These are phyloP conservation scores for Pilophorus perplexus DNA, from an alignment of 2,888 invertebrate species.

Conservation along the genomic window DNA sequence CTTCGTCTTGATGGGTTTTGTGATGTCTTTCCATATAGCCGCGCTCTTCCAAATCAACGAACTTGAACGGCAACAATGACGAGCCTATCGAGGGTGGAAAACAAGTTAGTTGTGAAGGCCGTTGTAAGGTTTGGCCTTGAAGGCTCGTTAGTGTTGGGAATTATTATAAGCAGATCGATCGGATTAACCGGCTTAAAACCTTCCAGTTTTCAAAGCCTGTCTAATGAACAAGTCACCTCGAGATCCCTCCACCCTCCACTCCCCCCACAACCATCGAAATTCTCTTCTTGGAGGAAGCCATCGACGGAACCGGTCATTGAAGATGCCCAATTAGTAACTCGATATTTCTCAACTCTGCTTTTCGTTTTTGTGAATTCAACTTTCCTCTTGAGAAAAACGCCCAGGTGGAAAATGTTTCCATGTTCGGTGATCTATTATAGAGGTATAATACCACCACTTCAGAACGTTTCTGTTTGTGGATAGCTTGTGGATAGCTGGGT, in stretches of 20 bases:
- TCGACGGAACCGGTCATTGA: conserved; percentile 8
- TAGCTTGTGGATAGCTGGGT: too few relatives aligned
- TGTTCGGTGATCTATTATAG: too few relatives aligned
- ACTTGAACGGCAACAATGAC: background rate
- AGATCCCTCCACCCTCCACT: too few relatives aligned
- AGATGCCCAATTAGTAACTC: conserved; percentile 10
- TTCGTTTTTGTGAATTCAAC: too few relatives aligned
- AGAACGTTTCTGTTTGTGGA: too few relatives aligned
- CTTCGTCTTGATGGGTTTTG: too few relatives aligned
- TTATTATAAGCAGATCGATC: conserved; percentile 37
- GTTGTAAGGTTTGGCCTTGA: conserved; percentile 12
- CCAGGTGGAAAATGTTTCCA: too few relatives aligned
- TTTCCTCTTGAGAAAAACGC: too few relatives aligned
- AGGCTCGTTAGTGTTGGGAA: conserved; percentile 32
- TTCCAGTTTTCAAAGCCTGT: conserved; percentile 1
- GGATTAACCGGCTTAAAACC: conserved; percentile 32
- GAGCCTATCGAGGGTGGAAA: background rate
- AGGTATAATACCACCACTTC: too few relatives aligned
- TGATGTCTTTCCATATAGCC: too few relatives aligned
- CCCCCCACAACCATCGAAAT: conserved; percentile 14
- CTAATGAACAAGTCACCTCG: conserved; percentile 26
- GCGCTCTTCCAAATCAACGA: too few relatives aligned
- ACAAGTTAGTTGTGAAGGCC: conserved; percentile 17
- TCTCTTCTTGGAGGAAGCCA: background rate
- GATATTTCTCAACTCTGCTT: too few relatives aligned